Base-by-base conservation (phyloP, 2,797 vertebrate genomes). In the Sebastes minor region DNA sequence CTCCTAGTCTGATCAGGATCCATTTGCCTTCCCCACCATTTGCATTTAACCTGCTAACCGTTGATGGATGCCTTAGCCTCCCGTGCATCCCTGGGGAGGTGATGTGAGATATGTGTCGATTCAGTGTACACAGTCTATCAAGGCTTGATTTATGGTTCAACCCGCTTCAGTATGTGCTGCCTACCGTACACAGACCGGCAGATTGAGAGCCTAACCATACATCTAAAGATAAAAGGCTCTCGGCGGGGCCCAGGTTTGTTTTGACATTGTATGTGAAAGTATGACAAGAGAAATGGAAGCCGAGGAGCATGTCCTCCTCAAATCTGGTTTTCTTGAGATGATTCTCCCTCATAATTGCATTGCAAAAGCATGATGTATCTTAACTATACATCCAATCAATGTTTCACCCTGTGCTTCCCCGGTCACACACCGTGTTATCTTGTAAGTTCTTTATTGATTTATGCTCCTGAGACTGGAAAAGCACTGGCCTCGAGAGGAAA, bases 401-500 rank as follows among this genome's bases (percentile, higher is more conserved):
- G 72, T 71, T 83, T 67, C 53, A 76, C 53, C 56, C 52, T 62
- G 52, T 55, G 27, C 23, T 68, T 80, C 52, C 75, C 76, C 38
- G 30, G 70, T 89, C 62, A 77, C 69, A 84, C 76, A 64, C 59
- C n/a, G 2, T 81, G 69, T 82, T 71, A 69, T 85, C 46, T 67
- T 70, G 2, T 75, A 79, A 68, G 71, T 84, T 90, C 59, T 70
- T 80, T 81, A 86, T 89, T 88, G 81, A 93, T 91, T 91, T 59
- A 77, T 72, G 74, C 74, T 85, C 73, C 53, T 67, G 78, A 77
- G 71, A 72, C 63, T 69, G 66, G 9, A 82, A 81, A 77, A 80
- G 56, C 71, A 33, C 30, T 22, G 12, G 65, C 66, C 80, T 82
- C 33, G 1, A 72, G 78, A 86, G 82, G 64, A 91, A 86, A 82